Percentiles rank a stretch among this genome's conserved stretches.
phyloP scores from a whole-genome alignment of 2,888 invertebrate species.

The Pasiphila rectangulata region DNA sequence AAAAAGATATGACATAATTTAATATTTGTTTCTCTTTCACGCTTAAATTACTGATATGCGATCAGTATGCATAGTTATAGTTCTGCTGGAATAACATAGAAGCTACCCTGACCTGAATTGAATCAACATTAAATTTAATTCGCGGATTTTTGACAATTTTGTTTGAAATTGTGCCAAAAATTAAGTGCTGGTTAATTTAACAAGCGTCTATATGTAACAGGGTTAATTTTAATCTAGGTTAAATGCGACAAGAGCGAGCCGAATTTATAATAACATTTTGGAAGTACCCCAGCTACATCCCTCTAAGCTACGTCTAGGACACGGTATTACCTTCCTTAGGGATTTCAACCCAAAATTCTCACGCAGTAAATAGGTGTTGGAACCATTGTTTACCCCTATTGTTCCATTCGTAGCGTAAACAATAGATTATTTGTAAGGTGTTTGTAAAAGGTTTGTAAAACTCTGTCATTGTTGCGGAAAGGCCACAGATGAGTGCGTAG shows the following conservation, averaged over 20 bases:
- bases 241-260: not conserved
- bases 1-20: too few species aligned
- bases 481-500: conserved; percentile 22
- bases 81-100: too few species aligned
- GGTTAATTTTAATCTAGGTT: not conserved
- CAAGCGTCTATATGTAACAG: not conserved
- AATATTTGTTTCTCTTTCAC: too few species aligned
- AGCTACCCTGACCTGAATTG: too few species aligned
- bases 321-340: conserved; percentile 46
- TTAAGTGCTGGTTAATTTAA: too few species aligned
- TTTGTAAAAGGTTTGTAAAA: conserved; percentile 52
- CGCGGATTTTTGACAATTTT: too few species aligned
- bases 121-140: too few species aligned
- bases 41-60: too few species aligned
- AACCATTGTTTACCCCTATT: conserved; percentile 69
- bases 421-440: conserved; percentile 45
- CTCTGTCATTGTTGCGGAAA: conserved; percentile 45
- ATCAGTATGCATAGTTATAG: too few species aligned
- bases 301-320: conserved; percentile 12
- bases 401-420: conserved; percentile 71
- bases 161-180: too few species aligned
- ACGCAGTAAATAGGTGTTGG: conserved; percentile 72
- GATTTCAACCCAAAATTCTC: conserved; percentile 70
- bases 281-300: conserved; percentile 15
- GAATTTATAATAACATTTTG: not conserved